phyloP scores from a whole-genome alignment of 2,113 vertebrate species.

The Egretta garzetta region DNA sequence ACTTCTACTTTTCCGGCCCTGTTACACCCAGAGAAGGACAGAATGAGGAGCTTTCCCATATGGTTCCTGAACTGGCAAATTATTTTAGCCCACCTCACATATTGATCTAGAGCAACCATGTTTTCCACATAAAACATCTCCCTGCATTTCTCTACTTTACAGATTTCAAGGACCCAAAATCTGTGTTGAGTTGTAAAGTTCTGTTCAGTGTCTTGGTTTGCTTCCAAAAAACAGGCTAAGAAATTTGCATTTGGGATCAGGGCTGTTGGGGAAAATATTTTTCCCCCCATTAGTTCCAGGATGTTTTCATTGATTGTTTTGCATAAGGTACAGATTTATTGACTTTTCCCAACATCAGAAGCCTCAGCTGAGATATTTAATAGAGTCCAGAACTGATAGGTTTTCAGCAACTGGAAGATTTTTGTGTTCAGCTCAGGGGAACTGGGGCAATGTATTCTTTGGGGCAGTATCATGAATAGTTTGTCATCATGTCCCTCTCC shows the following conservation, averaged over 20 bases:
- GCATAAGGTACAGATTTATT: not conserved
- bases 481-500: not conserved
- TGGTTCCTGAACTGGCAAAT: not conserved
- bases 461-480: not conserved
- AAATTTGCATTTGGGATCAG: not conserved
- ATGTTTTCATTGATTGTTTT: not conserved
- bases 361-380: not conserved
- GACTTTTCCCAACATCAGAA: not conserved
- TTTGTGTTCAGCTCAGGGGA: not conserved
- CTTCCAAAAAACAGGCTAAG: not conserved
- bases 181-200: not conserved
- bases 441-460: not conserved
- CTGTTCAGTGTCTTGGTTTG: not conserved
- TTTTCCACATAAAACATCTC: not conserved
- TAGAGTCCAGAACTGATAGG: not conserved
- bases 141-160: not conserved
- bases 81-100: not conserved
- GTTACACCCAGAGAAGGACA: not conserved
- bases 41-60: not conserved
- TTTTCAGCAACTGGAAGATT: not conserved
- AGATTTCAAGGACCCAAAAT: not conserved
- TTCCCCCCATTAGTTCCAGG: not conserved
- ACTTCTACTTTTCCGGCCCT: fast-evolving
- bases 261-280: not conserved
- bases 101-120: not conserved